Percentiles rank a stretch among this genome's conserved stretches.
Conservation (phyloP, 2,113 vertebrate genomes). For the Charadrius vociferus region DNA sequence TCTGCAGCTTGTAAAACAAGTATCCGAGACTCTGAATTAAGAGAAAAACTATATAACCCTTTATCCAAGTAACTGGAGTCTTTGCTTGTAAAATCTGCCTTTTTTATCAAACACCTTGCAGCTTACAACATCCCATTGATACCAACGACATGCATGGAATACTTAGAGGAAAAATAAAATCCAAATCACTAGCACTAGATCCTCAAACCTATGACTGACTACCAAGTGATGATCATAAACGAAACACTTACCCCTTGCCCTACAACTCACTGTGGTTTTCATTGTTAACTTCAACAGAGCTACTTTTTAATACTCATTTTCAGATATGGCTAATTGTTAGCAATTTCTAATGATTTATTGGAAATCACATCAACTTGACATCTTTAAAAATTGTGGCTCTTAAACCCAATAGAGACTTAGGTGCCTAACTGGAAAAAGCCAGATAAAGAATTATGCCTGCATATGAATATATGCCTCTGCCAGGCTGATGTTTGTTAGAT, state of each 20-base stretch:
- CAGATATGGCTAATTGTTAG: background rate
- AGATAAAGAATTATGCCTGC: background rate
- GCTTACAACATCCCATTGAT: background rate
- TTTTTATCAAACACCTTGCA: background rate
- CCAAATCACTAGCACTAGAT: background rate
- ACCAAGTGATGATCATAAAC: background rate
- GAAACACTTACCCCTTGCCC: background rate
- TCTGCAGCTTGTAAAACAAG: constrained; percentile 39
- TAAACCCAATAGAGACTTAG: background rate
- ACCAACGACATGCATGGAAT: background rate
- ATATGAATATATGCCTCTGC: background rate
- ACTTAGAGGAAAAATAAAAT: background rate
- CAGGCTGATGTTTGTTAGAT: constrained; percentile 22
- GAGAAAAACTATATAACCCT: background rate
- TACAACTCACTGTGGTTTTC: background rate
- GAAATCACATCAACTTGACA: background rate
- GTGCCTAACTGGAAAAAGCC: background rate
- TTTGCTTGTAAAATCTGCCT: constrained; percentile 22
- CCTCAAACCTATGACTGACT: background rate
- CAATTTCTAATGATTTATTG: background rate
- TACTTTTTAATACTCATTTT: background rate
- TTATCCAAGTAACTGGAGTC: background rate
- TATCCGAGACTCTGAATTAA: background rate
- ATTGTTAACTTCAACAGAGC: background rate
- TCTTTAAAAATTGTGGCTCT: background rate